Evolutionary conservation across 2,888 invertebrate species (phyloP).

Genomic region (Theristus sp.): DNA sequence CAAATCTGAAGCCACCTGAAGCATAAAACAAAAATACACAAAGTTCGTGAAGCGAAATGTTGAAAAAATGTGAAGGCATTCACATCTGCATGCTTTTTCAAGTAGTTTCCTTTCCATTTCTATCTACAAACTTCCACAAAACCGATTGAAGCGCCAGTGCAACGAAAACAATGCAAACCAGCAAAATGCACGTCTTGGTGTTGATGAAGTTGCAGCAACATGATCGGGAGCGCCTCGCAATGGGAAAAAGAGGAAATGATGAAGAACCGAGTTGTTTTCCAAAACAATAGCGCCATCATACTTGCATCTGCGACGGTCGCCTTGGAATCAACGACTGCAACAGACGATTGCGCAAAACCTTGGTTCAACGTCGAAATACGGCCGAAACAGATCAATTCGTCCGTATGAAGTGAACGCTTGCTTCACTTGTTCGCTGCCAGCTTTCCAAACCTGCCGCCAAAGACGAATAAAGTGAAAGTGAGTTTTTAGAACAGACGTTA

Average conservation of each 20-base stretch:
- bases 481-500: too few species aligned
- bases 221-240: too few species aligned
- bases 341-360: slow-evolving; percentile 31
- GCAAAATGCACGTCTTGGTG: too few species aligned
- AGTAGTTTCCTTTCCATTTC: background rate
- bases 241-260: background rate
- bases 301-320: slow-evolving; percentile 23
- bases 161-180: too few species aligned
- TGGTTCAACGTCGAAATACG: slow-evolving; percentile 38
- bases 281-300: slow-evolving; percentile 3
- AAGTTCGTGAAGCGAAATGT: too few species aligned
- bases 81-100: too few species aligned
- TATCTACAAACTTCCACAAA: background rate
- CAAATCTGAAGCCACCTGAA: slow-evolving; percentile 29
- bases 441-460: slow-evolving; percentile 32
- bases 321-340: slow-evolving; percentile 26
- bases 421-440: slow-evolving; percentile 32
- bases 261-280: background rate
- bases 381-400: slow-evolving; percentile 36
- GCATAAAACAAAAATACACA: slow-evolving; percentile 4
- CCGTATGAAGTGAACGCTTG: slow-evolving; percentile 35
- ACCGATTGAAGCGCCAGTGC: background rate
- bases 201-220: too few species aligned
- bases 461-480: too few species aligned
- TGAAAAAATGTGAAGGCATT: too few species aligned